Percentiles rank a stretch among this genome's conserved stretches.
These are phyloP conservation scores for Seriola aureovittata DNA, from an alignment of 2,113 vertebrate species.

Conservation along the genomic window DNA sequence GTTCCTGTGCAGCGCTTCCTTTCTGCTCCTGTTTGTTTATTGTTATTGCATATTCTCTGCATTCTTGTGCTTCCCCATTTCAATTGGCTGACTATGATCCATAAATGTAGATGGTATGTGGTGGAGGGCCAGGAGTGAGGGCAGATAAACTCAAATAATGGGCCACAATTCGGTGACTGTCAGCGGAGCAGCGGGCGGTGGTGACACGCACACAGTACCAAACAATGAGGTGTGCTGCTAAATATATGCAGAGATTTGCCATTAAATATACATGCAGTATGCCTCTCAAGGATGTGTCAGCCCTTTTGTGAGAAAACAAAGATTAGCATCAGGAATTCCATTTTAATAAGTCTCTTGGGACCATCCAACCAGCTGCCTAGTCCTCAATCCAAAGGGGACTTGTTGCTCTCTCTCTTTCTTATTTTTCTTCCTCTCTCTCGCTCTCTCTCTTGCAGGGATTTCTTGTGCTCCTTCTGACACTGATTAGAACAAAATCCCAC, in stretches of 20 bases:
- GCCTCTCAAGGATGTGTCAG: constrained; percentile 78
- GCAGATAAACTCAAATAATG: constrained; percentile 59
- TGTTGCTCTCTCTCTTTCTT: constrained; percentile 71
- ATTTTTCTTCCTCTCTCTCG: background rate
- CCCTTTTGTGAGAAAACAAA: constrained; percentile 80
- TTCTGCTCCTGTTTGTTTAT: constrained; percentile 12
- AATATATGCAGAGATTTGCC: constrained; percentile 71
- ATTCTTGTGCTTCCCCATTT: constrained; percentile 3
- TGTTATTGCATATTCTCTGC: constrained; percentile 1
- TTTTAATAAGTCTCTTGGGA: constrained; percentile 83
- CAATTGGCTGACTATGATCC: constrained; percentile 11
- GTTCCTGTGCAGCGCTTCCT: constrained; percentile 16
- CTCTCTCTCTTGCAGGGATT: constrained; percentile 26
- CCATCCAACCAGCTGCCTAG: constrained; percentile 68
- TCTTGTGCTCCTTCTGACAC: constrained; percentile 51
- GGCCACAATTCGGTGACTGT: constrained; percentile 53
- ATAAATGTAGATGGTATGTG: constrained; percentile 11
- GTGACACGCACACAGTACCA: constrained; percentile 52
- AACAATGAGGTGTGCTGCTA: constrained; percentile 70
- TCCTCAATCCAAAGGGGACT: constrained; percentile 75
- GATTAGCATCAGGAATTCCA: constrained; percentile 83
- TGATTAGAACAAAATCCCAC: constrained; percentile 64
- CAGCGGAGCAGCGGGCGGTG: constrained; percentile 52
- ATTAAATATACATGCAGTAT: constrained; percentile 82
- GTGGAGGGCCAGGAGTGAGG: constrained; percentile 16